phyloP scores from a whole-genome alignment of 64 coral and sea anemone species.

The Orbicella faveolata region DNA sequence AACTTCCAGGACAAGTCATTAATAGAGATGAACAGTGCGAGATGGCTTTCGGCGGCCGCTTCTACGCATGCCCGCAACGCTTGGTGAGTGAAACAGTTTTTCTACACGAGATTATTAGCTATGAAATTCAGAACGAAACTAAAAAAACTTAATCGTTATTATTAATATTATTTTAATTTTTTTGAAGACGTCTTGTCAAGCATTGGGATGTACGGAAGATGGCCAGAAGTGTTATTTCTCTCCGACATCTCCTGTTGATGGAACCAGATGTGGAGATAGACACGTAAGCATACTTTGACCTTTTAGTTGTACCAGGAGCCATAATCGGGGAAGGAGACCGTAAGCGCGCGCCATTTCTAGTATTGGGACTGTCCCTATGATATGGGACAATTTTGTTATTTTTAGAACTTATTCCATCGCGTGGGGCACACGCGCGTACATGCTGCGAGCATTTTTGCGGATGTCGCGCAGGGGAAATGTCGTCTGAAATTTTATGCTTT shows the following conservation, averaged over 20 bases:
- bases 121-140: too few species aligned
- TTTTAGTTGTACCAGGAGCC: neutral
- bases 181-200: neutral
- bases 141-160: too few species aligned
- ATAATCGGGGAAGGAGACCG: neutral
- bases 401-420: too few species aligned
- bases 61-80: constrained; percentile 8
- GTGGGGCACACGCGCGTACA: too few species aligned
- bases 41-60: neutral
- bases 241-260: constrained; percentile 27
- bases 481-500: too few species aligned
- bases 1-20: constrained; percentile 1
- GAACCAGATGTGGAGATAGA: constrained; percentile 46
- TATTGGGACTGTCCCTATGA: too few species aligned
- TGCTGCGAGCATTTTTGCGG: too few species aligned
- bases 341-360: too few species aligned
- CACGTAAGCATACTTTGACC: neutral
- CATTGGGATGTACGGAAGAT: neutral
- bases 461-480: too few species aligned
- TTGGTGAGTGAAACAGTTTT: neutral
- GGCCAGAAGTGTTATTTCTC: neutral
- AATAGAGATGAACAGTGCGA: constrained; percentile 18
- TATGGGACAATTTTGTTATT: too few species aligned
- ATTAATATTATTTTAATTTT: too few species aligned
- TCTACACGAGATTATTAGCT: neutral